Evolutionary conservation across 2,113 vertebrate species (phyloP), one percentile per base, ranked within the genome.

Genomic region (Lagenorhynchus albirostris): DNA sequence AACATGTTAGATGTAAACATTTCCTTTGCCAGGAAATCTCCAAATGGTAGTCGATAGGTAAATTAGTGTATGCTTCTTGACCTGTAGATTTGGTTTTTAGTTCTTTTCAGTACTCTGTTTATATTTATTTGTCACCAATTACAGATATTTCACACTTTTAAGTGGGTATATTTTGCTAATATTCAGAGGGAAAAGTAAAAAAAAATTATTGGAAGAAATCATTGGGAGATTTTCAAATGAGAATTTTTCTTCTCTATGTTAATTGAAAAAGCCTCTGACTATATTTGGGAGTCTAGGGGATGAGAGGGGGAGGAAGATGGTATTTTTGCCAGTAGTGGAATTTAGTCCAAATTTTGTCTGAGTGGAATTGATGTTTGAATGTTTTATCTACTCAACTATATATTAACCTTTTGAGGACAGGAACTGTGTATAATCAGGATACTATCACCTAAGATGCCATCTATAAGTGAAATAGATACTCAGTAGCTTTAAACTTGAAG

Each of bases 141-240:
- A 31, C 8, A 77, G 18, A 25, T 65, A 89, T 21, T 92, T 92
- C 33, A 62, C 31, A 63, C 76, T 58, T 71, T 8, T 86, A 82
- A 96, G 53, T 96, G 77, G 18, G 44, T 89, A 17, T 70, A 26
- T 89, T 86, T 97, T 95, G 17, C 15, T 91, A 82, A 33, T 77
- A 67, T 86, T 93, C 26, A 68, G 33, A 87, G 53, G 65, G 65
- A 67, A 91, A 94, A 58, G 12, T 60, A 44, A 88, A 73, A 94
- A 77, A 92, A 74, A 50, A 63, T 21, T 90, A n/a, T 18, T 88
- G 65, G 60, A 65, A 73, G 47, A 91, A 89, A 67, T 84, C 31
- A 73, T n/a, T 90, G 53, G 70, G 73, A 67, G 50, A 83, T 88
- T 85, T 90, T 91, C 44, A 91, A 36, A 44, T 74, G 62, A 85